Base-by-base conservation (phyloP, 2,888 invertebrate genomes). In the Tetranychus piercei region DNA sequence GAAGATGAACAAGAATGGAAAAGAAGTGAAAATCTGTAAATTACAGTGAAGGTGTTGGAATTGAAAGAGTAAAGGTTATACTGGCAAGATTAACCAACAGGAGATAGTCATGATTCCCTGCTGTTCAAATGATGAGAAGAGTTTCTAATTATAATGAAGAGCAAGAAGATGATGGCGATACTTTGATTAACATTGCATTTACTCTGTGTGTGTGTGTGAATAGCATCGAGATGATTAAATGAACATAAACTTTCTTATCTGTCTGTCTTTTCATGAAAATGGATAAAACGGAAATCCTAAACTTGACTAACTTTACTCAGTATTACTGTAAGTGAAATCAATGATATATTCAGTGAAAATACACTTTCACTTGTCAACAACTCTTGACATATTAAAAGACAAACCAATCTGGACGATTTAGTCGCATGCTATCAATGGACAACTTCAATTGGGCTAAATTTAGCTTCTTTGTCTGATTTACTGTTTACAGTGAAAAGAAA, bases 231-330 rank as follows among this genome's bases (percentile, higher is more conserved):
- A 55, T 55, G 55, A 55, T 55, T 9, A 55, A 34, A 34, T 34
- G 34, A 34, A 34, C 34, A 34, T 34, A 34, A 34, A 34, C 34
- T 34, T 66, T 66, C 66, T 66, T 66, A 20, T 66, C 20, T 66
- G 20, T 66, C 66, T 66, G 18, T 66, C 66, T 66, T 8, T 66
- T 20, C 66, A 66, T 66, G 66, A 66, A 11, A 66, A 66, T 66
- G 66, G 20, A 20, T 20, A 20, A 18, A 20, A 66, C n/a, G 20
- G 66, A 66, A 11, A 66, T 34, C 34, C 34, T 34, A 34, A 34
- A 34, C 34, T 34, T 34, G 5, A 34, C 34, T 34, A 34, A 34
- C 34, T 34, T 34, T 34, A 34, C 5, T 34, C 34, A 34, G 34
- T 34, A 34, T 34, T 34, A 34, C 34, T 4, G 34, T 34, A 34